Evolutionary conservation across 2,888 invertebrate genomes (phyloP), one percentile per base, ranked within the genome.

Genomic region (Pammene fasciana): DNA sequence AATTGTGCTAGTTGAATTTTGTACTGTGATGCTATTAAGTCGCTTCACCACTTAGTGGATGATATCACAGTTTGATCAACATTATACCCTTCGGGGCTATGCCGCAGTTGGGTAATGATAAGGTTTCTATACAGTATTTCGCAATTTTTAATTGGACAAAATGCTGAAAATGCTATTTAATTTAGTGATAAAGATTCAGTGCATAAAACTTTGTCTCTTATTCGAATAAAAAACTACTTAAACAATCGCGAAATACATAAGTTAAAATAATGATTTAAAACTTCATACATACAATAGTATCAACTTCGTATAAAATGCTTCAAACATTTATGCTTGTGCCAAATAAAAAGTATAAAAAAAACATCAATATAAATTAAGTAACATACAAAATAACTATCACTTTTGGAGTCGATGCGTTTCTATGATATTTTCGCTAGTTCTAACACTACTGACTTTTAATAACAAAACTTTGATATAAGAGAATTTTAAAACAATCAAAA

Each of bases 1-100:
- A 45, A 11, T 46, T 14, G 46, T 8, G n/a, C 14, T 46, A 5
- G 9, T 67, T 66, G 45, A 68, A 70, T 73, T 74, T 84, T 82
- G 79, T 82, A 85, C 81, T 78, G 78, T 78, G 77, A 81, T 81
- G 77, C 68, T 57, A 45, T 67, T 67, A 57, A 64, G 56, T 68
- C 43, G 48, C 68, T 48, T 45, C 50, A 18, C 64, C 68, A 62
- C 68, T 64, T 45, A 65, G 68, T 68, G 68, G 64, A 64, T 11
- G 60, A 61, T 68, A 68, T 65, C 68, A 65, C 68, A 68, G 68
- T 65, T 68, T 13, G 14, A 34, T 59, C 26, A 41, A 64, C 50
- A 59, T 16, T 52, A 68, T 62, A 62, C 56, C 46, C 34, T n/a
- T n/a, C 43, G 16, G 38, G 26, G 18, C 50, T 36, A 26, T 18